Evolutionary conservation across 1,140 invertebrate species (phyloP).

Genomic region (Helicoverpa zea): DNA sequence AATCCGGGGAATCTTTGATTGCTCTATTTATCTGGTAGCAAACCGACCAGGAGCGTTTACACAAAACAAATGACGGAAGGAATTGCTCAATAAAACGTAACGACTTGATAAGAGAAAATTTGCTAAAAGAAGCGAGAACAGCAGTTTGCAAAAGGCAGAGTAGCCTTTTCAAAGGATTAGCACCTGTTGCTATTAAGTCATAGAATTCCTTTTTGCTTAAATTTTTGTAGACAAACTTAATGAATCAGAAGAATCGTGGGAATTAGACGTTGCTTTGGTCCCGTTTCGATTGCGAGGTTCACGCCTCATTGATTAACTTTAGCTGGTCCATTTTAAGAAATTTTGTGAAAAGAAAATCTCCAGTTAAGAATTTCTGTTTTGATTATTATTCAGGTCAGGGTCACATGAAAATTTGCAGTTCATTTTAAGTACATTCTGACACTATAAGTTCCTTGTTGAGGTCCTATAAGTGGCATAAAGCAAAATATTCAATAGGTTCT

Average conservation of each 20-base stretch:
- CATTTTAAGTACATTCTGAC: too few species aligned
- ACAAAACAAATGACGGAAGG: constrained; percentile 33
- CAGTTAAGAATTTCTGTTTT: not conserved
- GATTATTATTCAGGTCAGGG: not conserved
- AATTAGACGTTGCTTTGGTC: constrained; percentile 16
- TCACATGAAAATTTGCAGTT: too few species aligned
- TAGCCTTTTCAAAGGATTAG: constrained; percentile 17
- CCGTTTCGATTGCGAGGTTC: not conserved
- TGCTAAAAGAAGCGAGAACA: not conserved
- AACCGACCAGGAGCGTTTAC: not conserved
- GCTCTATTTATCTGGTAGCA: constrained; percentile 29
- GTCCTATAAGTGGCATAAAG: not conserved
- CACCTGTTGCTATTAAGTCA: constrained; percentile 33
- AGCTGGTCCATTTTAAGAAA: not conserved
- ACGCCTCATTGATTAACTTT: not conserved
- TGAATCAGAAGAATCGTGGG: not conserved
- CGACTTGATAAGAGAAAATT: constrained; percentile 43
- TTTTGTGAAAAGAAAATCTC: not conserved
- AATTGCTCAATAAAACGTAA: constrained; percentile 42
- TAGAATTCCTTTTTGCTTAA: constrained; percentile 16
- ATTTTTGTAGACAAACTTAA: constrained; percentile 16
- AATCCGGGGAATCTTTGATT: constrained; percentile 7
- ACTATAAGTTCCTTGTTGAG: not conserved
- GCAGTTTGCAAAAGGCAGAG: constrained; percentile 8
- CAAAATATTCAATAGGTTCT: not conserved